Base-by-base conservation (phyloP, 2,888 invertebrate genomes). In the Hartigia nigra region DNA sequence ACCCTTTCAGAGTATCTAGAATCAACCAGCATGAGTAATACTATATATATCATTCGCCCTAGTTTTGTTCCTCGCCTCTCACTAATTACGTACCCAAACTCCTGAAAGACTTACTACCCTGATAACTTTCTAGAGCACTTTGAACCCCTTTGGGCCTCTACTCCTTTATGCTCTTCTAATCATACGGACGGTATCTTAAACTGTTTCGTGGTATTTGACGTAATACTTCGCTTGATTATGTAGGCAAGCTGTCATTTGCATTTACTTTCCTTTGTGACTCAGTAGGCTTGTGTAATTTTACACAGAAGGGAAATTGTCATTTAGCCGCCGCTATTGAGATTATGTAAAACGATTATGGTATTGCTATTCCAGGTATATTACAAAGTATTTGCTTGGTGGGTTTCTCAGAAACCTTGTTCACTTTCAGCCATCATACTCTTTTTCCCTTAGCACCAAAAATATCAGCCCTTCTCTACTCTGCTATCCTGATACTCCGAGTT, bases 401-500 rank as follows among this genome's bases (percentile, higher is more conserved):
- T 55, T 23, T 23, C 72, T 31, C 72, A 12, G 11, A 14, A 9
- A 72, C 72, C 31, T 31, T 12, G 23, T 12, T 1, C 23, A 1
- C 12, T 12, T n/a, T 34, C 72, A 3, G 12, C 23, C 14, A 31
- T 3, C 34, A 72, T 31, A 72, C 72, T 31, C 31, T 72, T 72
- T 72, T 23, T 72, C 34, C 72, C 72, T 72, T 72, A 14, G 72
- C 11, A 72, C 72, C 72, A 75, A 75, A 75, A 75, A 31, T 36
- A 31, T 34, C 31, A 37, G 14, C 75, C 36, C 75, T 36, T 34
- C 75, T 75, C 36, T 23, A 32, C 3, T 81, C 86, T 89, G 86
- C 77, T 84, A 79, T 83, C 86, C 88, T 88, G 87, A 82, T 87
- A 84, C 81, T 84, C 85, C 86, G 87, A 88, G 88, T 87, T 89